These are phyloP conservation scores for Ophiodon elongatus DNA, from an alignment of 2,113 vertebrate genomes.

Conservation along the genomic window DNA sequence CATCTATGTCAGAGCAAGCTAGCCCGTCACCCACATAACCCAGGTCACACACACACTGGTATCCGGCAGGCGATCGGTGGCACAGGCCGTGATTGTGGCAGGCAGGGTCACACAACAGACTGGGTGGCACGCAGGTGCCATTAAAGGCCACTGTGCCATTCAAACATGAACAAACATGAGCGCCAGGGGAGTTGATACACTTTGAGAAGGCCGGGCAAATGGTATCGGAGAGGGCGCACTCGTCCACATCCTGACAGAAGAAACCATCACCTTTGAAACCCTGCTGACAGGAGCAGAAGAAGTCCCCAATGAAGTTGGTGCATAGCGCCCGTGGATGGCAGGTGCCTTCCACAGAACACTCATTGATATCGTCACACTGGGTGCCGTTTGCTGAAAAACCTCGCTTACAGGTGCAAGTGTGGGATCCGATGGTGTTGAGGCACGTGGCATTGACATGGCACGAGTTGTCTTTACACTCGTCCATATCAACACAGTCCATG, in stretches of 20 bases:
- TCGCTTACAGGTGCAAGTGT: slow-evolving; percentile 82
- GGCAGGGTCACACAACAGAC: slow-evolving; percentile 73
- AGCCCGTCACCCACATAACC: slow-evolving; percentile 83
- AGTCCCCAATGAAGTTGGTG: slow-evolving; percentile 81
- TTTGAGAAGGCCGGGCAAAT: slow-evolving; percentile 76
- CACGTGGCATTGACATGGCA: slow-evolving; percentile 85
- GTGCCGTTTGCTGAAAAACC: slow-evolving; percentile 83
- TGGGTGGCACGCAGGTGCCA: slow-evolving; percentile 78
- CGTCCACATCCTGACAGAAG: slow-evolving; percentile 82
- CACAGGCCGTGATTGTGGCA: slow-evolving; percentile 84
- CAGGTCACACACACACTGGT: slow-evolving; percentile 86
- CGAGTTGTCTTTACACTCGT: slow-evolving; percentile 81
- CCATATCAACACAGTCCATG: slow-evolving; percentile 79
- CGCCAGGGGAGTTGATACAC: slow-evolving; percentile 86
- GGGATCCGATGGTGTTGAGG: slow-evolving; percentile 82
- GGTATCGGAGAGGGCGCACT: slow-evolving; percentile 77
- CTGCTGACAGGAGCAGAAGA: slow-evolving; percentile 78
- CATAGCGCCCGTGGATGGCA: slow-evolving; percentile 81
- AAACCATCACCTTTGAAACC: slow-evolving; percentile 85
- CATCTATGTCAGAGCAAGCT: slow-evolving; percentile 84
- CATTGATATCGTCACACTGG: slow-evolving; percentile 82
- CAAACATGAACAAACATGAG: slow-evolving; percentile 86
- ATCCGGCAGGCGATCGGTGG: slow-evolving; percentile 76
- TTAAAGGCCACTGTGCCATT: slow-evolving; percentile 83
- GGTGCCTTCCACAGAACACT: slow-evolving; percentile 68